These are phyloP conservation scores for Etheostoma cragini DNA, from an alignment of 2,113 vertebrate genomes.

Conservation along the genomic window DNA sequence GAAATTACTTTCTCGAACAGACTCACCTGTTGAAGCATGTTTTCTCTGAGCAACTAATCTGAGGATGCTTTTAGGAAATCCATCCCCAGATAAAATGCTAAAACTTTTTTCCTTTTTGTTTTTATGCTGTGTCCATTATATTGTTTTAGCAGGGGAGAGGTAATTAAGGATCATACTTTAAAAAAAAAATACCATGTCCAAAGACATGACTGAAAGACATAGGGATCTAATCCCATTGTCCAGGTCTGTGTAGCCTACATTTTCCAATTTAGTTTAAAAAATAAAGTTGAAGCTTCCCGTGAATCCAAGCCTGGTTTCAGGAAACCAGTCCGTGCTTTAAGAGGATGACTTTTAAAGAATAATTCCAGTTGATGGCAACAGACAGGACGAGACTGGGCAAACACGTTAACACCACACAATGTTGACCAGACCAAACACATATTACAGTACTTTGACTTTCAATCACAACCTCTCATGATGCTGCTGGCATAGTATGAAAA, in stretches of 20 bases:
- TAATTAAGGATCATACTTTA: conserved; percentile 8
- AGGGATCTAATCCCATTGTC: background rate
- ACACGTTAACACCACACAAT: conserved; percentile 75
- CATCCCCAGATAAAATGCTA: background rate
- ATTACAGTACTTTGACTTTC: conserved; percentile 81
- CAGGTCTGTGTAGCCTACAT: conserved; percentile 11
- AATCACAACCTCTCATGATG: conserved; percentile 72
- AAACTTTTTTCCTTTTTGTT: background rate
- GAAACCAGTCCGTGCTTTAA: conserved; percentile 56
- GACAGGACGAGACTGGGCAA: conserved; percentile 77
- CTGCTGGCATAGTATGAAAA: conserved; percentile 78
- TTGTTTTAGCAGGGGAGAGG: conserved; percentile 3
- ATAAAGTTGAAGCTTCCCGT: conserved; percentile 23
- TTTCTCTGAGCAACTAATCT: background rate
- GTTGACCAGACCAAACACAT: conserved; percentile 78
- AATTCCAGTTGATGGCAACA: conserved; percentile 63
- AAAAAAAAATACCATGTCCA: conserved; percentile 36
- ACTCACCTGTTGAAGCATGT: background rate
- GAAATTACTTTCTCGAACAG: background rate
- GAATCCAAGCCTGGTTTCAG: conserved; percentile 51
- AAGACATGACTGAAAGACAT: background rate
- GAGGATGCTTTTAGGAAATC: conserved; percentile 3
- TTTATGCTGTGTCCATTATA: conserved; percentile 3
- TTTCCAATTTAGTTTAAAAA: conserved; percentile 34
- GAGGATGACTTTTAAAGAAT: conserved; percentile 47